Evolutionary conservation across 2,888 invertebrate genomes (phyloP).

Genomic region (Odontothrips loti): DNA sequence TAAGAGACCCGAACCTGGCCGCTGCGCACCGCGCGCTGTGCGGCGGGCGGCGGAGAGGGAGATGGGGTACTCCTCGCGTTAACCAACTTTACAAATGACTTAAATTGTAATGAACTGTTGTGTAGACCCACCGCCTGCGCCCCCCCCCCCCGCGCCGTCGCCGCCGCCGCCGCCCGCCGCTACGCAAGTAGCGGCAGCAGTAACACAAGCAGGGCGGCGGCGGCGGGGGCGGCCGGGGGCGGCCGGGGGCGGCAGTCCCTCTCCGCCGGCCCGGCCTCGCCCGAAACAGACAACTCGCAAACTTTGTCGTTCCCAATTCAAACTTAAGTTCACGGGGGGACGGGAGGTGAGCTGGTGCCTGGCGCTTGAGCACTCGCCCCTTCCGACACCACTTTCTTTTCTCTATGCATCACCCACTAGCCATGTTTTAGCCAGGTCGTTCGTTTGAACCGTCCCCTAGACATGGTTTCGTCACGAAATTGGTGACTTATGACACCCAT

Average conservation of each 20-base stretch:
- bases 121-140: not conserved
- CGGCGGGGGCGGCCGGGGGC: not conserved
- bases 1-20: conserved; percentile 10
- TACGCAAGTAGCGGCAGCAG: not conserved
- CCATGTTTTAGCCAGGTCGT: too few species aligned
- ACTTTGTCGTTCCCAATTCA: conserved; percentile 22
- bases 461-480: too few species aligned
- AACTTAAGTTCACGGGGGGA: conserved; percentile 13
- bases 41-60: not conserved
- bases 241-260: not conserved
- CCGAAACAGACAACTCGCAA: conserved; percentile 22
- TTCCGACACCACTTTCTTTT: not conserved
- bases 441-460: too few species aligned
- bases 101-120: conserved; percentile 27
- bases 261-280: not conserved
- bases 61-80: conserved; percentile 6
- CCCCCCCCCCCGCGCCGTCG: not conserved
- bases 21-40: not conserved
- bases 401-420: too few species aligned
- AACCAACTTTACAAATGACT: conserved; percentile 26
- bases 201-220: not conserved
- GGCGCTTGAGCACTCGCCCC: not conserved
- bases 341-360: conserved; percentile 11
- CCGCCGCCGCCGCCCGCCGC: not conserved
- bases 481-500: too few species aligned